Evolutionary conservation across 2,888 invertebrate species (phyloP).

Genomic region (Subacronicta megacephala): DNA sequence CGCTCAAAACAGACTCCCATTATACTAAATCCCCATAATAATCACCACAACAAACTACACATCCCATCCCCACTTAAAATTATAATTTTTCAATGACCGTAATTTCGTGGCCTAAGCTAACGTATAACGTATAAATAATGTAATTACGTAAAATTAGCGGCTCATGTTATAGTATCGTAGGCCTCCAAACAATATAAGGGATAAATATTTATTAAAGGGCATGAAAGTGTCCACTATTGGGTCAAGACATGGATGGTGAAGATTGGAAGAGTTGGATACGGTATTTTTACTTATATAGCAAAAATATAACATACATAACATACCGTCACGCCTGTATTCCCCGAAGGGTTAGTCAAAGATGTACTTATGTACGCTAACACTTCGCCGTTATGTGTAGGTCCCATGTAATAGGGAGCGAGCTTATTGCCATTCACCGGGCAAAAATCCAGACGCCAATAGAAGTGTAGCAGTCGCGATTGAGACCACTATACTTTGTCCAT

Average conservation of each 20-base stretch:
- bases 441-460: too few species aligned
- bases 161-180: constrained; percentile 69
- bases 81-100: constrained; percentile 51
- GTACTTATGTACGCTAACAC: too few species aligned
- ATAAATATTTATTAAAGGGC: constrained; percentile 88
- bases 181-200: constrained; percentile 80
- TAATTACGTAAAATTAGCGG: constrained; percentile 77
- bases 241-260: constrained; percentile 63
- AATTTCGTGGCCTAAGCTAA: constrained; percentile 74
- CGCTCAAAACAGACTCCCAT: background rate
- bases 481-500: too few species aligned
- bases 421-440: too few species aligned
- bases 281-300: constrained; percentile 32
- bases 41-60: constrained; percentile 13
- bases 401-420: too few species aligned
- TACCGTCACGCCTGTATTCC: too few species aligned
- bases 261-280: constrained; percentile 57
- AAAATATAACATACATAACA: too few species aligned
- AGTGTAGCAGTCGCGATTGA: too few species aligned
- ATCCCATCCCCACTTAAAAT: constrained; percentile 32
- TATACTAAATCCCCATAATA: constrained; percentile 25
- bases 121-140: constrained; percentile 82
- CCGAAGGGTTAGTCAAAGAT: too few species aligned
- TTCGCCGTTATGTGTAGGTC: too few species aligned
- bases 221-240: constrained; percentile 85